Percentiles rank a stretch among this genome's conserved stretches.
phyloP scores from a whole-genome alignment of 1,140 invertebrate genomes.

The Drosophila truncata region DNA sequence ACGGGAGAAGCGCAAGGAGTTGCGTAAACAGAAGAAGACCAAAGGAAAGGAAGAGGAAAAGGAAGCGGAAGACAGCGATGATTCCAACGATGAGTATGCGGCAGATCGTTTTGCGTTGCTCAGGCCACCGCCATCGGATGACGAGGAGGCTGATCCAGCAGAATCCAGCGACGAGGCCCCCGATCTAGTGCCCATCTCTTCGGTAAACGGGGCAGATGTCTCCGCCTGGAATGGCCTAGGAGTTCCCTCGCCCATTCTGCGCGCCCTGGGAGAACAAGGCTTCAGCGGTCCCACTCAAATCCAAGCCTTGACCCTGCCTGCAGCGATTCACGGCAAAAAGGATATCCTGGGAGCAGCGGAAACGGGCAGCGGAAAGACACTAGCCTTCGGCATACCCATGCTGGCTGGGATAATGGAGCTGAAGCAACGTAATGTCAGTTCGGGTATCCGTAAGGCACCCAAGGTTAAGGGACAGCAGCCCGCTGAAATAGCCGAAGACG shows the following conservation, averaged over 20 bases:
- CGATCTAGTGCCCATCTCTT: slow-evolving; percentile 27
- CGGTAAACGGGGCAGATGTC: slow-evolving; percentile 44
- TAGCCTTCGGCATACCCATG: slow-evolving; percentile 98
- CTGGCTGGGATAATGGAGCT: slow-evolving; percentile 92
- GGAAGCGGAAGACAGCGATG: slow-evolving; percentile 11
- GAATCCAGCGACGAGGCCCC: slow-evolving; percentile 34
- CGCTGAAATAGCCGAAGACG: slow-evolving; percentile 50
- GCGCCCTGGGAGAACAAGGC: slow-evolving; percentile 90
- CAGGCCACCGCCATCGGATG: slow-evolving; percentile 53
- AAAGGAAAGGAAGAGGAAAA: slow-evolving; percentile 8
- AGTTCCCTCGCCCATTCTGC: slow-evolving; percentile 89
- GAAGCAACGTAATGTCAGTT: slow-evolving; percentile 86
- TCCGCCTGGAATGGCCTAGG: slow-evolving; percentile 90
- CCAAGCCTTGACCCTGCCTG: slow-evolving; percentile 91
- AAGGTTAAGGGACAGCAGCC: slow-evolving; percentile 84
- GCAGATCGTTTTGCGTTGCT: slow-evolving; percentile 68
- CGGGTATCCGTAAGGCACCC: slow-evolving; percentile 74
- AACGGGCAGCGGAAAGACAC: slow-evolving; percentile 98
- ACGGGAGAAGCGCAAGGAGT: slow-evolving; percentile 67
- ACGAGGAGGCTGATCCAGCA: slow-evolving; percentile 3
- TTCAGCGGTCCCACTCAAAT: slow-evolving; percentile 95
- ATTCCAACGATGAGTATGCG: slow-evolving; percentile 50
- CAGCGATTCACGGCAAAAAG: slow-evolving; percentile 92
- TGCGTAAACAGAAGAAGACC: slow-evolving; percentile 49
- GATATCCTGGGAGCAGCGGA: slow-evolving; percentile 98